A percentile compares a stretch with the other conserved stretches of the same genome.
Conservation (phyloP, 1,140 invertebrate genomes). For the Tetraneura akinire region DNA sequence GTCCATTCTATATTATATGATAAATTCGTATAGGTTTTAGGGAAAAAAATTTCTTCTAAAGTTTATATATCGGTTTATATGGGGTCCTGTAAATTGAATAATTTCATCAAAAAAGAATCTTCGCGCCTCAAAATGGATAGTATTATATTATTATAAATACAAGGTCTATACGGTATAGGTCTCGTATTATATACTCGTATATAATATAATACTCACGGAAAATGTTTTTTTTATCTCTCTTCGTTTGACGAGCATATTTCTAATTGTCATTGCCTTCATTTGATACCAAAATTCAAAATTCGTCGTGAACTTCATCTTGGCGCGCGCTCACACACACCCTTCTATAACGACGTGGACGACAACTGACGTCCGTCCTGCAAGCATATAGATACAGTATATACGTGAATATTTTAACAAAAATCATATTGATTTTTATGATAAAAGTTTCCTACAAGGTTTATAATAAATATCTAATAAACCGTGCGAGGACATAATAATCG, state of each 20-base stretch:
- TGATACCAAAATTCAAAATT: constrained; percentile 47
- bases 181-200: too few species aligned
- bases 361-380: background rate
- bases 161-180: too few species aligned
- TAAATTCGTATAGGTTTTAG: too few species aligned
- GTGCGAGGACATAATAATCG: background rate
- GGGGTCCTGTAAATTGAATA: too few species aligned
- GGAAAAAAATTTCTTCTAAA: too few species aligned
- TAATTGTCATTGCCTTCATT: constrained; percentile 48
- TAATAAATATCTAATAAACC: constrained; percentile 44
- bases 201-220: constrained; percentile 41
- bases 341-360: background rate
- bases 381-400: too few species aligned
- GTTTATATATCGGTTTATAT: too few species aligned
- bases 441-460: constrained; percentile 14
- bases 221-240: constrained; percentile 51
- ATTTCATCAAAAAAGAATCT: too few species aligned
- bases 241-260: constrained; percentile 50
- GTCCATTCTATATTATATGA: too few species aligned
- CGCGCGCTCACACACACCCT: background rate
- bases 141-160: too few species aligned
- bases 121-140: too few species aligned
- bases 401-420: constrained; percentile 38
- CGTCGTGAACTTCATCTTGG: constrained; percentile 33
- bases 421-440: constrained; percentile 38